Conservation (phyloP, 2,888 invertebrate species). For the Lochmaea capreae region DNA sequence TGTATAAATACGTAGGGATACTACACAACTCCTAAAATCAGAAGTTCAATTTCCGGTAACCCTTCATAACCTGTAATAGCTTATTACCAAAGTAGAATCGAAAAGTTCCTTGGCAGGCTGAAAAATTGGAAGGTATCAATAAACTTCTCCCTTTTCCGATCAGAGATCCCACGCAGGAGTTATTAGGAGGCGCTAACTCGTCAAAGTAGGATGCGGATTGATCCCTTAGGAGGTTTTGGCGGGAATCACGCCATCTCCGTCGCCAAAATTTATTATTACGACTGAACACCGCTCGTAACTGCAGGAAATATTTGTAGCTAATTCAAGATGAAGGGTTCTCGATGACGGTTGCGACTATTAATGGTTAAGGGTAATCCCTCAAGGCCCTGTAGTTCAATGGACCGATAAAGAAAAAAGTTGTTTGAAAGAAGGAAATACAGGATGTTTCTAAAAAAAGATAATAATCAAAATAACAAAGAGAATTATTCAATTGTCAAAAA, state of each 20-base stretch:
- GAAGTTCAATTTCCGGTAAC: neutral
- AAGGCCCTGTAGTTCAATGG: neutral
- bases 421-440: neutral
- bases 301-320: constrained; percentile 29
- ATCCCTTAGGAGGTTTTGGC: constrained; percentile 27
- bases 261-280: constrained; percentile 31
- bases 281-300: constrained; percentile 24
- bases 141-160: constrained; percentile 20
- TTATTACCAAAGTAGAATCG: neutral
- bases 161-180: constrained; percentile 22
- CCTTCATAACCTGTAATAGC: constrained; percentile 6
- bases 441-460: too few species aligned
- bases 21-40: neutral
- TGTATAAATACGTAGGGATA: neutral
- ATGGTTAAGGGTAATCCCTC: neutral
- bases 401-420: neutral
- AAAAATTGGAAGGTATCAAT: constrained; percentile 15
- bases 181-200: constrained; percentile 46
- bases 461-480: too few species aligned
- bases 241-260: constrained; percentile 23
- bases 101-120: neutral
- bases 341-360: constrained; percentile 13
- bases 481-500: too few species aligned
- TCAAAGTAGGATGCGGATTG: constrained; percentile 42
- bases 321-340: constrained; percentile 27